A percentile compares a stretch with the other conserved stretches of the same genome.
These are phyloP conservation scores for Baccha elongata DNA, from an alignment of 2,888 invertebrate genomes.

Conservation along the genomic window DNA sequence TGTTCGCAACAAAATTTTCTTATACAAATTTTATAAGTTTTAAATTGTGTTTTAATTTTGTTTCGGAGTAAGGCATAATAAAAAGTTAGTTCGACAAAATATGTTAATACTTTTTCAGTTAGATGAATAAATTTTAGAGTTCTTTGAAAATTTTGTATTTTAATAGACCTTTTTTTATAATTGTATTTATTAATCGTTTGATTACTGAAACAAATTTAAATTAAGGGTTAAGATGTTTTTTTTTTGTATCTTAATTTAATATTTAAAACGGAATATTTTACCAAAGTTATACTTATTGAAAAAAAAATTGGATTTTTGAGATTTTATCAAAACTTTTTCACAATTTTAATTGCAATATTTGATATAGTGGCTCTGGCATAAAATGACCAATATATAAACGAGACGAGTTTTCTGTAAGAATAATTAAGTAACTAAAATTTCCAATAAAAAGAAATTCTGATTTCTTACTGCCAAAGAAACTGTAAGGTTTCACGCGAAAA, in stretches of 20 bases:
- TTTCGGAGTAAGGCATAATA: not conserved
- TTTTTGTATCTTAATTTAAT: not conserved
- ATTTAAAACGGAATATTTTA: no score
- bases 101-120: not conserved
- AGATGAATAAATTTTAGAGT: not conserved
- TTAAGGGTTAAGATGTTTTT: not conserved
- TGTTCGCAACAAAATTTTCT: conserved; percentile 18
- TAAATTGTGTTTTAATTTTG: not conserved
- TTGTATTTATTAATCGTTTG: not conserved
- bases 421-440: no score
- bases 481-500: no score
- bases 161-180: not conserved
- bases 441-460: no score
- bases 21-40: not conserved
- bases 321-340: no score
- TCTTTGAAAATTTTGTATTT: not conserved
- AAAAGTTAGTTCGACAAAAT: not conserved
- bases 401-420: no score
- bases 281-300: no score
- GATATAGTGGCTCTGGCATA: no score
- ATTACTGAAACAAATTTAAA: not conserved
- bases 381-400: no score
- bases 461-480: no score
- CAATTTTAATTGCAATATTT: no score
- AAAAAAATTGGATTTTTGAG: no score